Evolutionary conservation across 2,888 invertebrate genomes (phyloP).

Genomic region (Theretra japonica): DNA sequence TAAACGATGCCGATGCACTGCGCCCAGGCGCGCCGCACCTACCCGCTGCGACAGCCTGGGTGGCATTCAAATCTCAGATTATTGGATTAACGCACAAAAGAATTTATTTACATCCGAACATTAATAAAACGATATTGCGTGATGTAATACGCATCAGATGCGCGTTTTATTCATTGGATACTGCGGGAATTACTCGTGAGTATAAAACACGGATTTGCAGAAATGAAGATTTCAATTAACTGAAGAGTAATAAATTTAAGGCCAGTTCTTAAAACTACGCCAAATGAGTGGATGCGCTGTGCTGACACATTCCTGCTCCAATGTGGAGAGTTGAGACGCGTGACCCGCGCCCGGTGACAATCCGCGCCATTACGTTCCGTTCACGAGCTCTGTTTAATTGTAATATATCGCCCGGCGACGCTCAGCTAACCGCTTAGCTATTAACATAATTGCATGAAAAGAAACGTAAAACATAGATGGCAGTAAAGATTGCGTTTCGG

Average conservation of each 20-base stretch:
- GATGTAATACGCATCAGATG: background rate
- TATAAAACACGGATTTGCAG: background rate
- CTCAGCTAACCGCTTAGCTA: conserved; percentile 53
- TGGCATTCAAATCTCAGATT: conserved; percentile 10
- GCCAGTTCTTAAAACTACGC: conserved; percentile 9
- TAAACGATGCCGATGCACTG: conserved; percentile 12
- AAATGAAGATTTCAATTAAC: conserved; percentile 20
- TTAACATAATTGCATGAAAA: conserved; percentile 81
- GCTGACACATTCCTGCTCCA: conserved; percentile 23
- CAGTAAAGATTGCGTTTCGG: conserved; percentile 68
- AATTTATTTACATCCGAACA: conserved; percentile 2
- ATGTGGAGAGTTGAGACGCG: conserved; percentile 32
- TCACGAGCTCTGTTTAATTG: conserved; percentile 65
- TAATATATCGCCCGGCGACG: conserved; percentile 68
- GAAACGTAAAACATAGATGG: conserved; percentile 75
- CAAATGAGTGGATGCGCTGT: conserved; percentile 21
- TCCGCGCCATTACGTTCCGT: conserved; percentile 59
- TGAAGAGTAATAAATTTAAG: conserved; percentile 14
- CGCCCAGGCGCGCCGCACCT: background rate
- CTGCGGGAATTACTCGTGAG: background rate
- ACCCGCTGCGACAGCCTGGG: background rate
- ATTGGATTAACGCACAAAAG: conserved; percentile 18
- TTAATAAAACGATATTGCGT: background rate
- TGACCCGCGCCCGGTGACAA: conserved; percentile 47
- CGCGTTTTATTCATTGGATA: background rate